These are phyloP conservation scores for Taeniopygia guttata DNA, from an alignment of 2,797 vertebrate species.

Conservation along the genomic window DNA sequence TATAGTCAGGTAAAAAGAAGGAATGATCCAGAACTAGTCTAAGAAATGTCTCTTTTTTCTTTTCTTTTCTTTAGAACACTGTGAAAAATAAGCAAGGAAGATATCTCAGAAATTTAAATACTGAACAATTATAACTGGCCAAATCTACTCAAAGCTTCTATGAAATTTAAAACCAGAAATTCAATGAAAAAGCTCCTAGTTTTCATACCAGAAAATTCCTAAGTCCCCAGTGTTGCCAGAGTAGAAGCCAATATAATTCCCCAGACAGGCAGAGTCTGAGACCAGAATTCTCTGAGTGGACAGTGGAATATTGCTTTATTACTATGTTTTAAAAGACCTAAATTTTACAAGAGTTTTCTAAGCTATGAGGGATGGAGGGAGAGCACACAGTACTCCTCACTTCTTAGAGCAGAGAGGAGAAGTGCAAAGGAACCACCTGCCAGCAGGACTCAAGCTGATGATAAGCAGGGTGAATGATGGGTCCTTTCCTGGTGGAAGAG, in stretches of 20 bases:
- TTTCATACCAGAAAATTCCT: background rate
- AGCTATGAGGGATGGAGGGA: background rate
- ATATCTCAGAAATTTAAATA: background rate
- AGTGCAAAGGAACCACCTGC: background rate
- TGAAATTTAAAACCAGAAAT: constrained; percentile 29
- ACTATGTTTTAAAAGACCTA: background rate
- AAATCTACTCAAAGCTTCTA: background rate
- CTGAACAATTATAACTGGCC: background rate
- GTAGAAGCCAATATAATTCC: background rate
- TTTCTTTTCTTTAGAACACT: background rate
- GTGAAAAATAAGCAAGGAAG: background rate
- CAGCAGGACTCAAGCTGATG: background rate
- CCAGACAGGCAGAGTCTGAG: background rate
- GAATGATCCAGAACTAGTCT: background rate
- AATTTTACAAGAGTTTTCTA: background rate
- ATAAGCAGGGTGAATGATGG: background rate
- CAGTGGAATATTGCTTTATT: background rate
- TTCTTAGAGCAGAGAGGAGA: background rate
- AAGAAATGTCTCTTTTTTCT: background rate
- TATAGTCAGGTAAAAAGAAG: background rate
- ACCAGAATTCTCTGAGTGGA: background rate
- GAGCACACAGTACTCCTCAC: background rate
- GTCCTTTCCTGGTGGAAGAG: background rate
- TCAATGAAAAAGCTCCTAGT: background rate
- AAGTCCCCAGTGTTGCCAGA: background rate